Evolutionary conservation across 2,888 invertebrate species (phyloP).

Genomic region (Stegana nigrithorax): DNA sequence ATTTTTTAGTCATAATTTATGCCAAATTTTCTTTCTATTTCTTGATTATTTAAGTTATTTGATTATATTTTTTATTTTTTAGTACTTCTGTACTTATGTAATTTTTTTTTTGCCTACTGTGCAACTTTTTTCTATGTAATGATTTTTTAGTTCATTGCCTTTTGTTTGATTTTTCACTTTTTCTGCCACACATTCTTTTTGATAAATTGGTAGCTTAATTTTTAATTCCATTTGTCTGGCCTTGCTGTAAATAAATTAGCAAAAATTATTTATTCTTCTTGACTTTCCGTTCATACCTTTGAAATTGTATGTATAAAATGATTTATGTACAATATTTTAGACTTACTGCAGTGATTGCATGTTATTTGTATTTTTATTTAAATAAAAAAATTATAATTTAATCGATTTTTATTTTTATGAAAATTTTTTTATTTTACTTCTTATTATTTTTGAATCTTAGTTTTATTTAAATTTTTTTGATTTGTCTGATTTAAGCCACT

Average conservation of each 20-base stretch:
- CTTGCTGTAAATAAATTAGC: constrained; percentile 7
- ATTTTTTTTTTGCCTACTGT: not conserved
- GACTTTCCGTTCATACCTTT: no score
- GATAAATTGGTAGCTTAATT: not conserved
- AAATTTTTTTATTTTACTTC: not conserved
- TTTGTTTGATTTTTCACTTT: not conserved
- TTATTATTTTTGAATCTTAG: not conserved
- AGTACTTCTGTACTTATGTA: not conserved
- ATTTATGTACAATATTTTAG: not conserved
- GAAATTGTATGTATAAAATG: not conserved
- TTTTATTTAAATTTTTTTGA: not conserved
- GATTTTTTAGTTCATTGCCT: not conserved
- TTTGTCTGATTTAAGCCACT: no score
- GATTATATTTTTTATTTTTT: not conserved
- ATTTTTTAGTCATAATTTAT: not conserved
- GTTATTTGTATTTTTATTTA: not conserved
- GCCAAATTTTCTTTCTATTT: not conserved
- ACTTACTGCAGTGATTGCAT: not conserved
- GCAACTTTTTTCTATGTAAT: not conserved
- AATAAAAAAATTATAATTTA: not conserved
- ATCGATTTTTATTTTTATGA: not conserved
- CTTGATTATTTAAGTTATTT: not conserved
- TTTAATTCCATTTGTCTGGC: not conserved
- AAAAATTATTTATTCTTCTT: no score
- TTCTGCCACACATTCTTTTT: not conserved